Evolutionary conservation across 2,888 invertebrate species (phyloP), one percentile per base, ranked within the genome.

Genomic region (Ichneumon xanthorius): DNA sequence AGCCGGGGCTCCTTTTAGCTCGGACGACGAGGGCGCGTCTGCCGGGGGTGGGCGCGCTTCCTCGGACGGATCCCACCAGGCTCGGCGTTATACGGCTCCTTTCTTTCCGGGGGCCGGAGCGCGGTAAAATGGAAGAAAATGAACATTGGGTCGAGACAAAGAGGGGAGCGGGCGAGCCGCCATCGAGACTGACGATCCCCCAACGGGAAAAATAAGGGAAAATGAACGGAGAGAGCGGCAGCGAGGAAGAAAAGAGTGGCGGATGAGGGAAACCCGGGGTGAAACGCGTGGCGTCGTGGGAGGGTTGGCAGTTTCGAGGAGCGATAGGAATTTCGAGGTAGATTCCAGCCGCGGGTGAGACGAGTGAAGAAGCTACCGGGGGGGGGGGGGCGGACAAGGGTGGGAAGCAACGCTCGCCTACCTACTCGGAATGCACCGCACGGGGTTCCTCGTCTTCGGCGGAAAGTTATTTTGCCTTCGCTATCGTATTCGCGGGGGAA

Each of bases 271-370:
- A 45, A 72, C 58, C 61, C 81, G 82, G 63, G 45, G 61, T 53
- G 50, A 77, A 77, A 37, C 67, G 75, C 82, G 76, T 75, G 67
- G 63, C 76, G 72, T 82, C 73, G 85, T 75, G 65, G 84, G 63
- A 86, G 87, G 86, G 86, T 82, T 87, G 26, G 87, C 61, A 86
- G 84, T 83, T 87, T 86, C 76, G 86, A 88, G 87, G 84, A 73
- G 86, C 87, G 78, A 87, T 79, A 79, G 87, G 88, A 89, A 90
- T 91, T 90, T 89, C 88, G 87, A 86, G 90, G 86, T 85, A 75
- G 77, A 87, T 86, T 82, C 80, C 87, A 40, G 14, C 58, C 71
- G 61, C 11, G 50, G 30, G 40, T 50, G 58, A 22, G 63, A 33
- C 16, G 79, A 55, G 33, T 26, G 19, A 45, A 67, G n/a, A 68